phyloP scores from a whole-genome alignment of 2,113 vertebrate species.

The Mixornis gularis region DNA sequence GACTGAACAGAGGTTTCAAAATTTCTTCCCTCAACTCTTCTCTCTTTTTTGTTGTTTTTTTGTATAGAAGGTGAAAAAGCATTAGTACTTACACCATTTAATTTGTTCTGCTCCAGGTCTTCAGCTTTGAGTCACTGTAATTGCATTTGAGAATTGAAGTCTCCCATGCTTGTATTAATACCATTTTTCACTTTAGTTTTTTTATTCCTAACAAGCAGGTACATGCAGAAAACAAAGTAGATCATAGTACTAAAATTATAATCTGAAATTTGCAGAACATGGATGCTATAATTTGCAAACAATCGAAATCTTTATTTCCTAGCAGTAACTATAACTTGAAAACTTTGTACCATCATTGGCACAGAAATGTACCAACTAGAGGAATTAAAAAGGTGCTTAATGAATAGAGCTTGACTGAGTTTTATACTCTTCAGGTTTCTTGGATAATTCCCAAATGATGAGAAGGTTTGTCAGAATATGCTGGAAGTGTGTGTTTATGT shows the following conservation, averaged over 20 bases:
- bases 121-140: background rate
- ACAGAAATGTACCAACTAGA: background rate
- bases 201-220: background rate
- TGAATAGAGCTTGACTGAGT: background rate
- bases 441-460: background rate
- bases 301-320: background rate
- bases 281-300: background rate
- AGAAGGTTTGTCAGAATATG: background rate
- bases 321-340: background rate
- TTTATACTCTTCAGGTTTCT: background rate
- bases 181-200: background rate
- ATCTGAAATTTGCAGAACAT: background rate
- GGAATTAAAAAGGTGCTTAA: background rate
- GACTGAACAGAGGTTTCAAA: background rate
- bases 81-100: background rate
- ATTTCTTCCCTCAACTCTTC: background rate
- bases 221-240: background rate
- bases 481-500: background rate
- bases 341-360: background rate
- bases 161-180: background rate
- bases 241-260: background rate
- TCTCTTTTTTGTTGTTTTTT: background rate
- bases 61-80: background rate
- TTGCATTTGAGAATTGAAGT: background rate
- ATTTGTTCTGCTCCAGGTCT: constrained; percentile 1